These are phyloP conservation scores for Eulemur coronatus DNA, from an alignment of 2,797 vertebrate genomes.

Conservation along the genomic window DNA sequence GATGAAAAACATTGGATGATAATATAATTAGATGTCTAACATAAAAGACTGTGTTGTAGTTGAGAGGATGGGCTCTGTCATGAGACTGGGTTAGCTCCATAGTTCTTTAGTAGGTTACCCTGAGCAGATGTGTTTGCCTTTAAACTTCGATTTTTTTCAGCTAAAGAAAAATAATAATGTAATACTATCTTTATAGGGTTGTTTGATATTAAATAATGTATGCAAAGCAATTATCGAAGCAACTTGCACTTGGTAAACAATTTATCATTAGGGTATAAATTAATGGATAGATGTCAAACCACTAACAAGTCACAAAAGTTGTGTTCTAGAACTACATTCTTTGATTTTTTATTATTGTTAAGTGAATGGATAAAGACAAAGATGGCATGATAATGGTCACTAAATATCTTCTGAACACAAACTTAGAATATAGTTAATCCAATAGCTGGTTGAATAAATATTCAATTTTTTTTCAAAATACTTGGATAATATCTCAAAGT, in stretches of 20 bases:
- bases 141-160: background rate
- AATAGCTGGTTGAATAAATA: background rate
- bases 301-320: background rate
- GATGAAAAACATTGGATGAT: background rate
- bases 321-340: background rate
- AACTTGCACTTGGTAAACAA: background rate
- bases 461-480: conserved; percentile 22
- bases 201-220: background rate
- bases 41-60: background rate
- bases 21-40: background rate
- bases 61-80: background rate
- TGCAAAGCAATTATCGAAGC: background rate
- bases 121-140: background rate
- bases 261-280: background rate
- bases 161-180: background rate
- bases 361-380: background rate
- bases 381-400: background rate
- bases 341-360: background rate
- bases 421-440: background rate
- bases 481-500: background rate
- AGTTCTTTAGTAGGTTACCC: background rate
- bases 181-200: background rate
- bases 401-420: background rate
- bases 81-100: background rate
- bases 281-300: background rate